Percentiles rank a stretch among this genome's conserved stretches.
These are phyloP conservation scores for Oriolus oriolus DNA, from an alignment of 2,113 vertebrate genomes.

Conservation along the genomic window DNA sequence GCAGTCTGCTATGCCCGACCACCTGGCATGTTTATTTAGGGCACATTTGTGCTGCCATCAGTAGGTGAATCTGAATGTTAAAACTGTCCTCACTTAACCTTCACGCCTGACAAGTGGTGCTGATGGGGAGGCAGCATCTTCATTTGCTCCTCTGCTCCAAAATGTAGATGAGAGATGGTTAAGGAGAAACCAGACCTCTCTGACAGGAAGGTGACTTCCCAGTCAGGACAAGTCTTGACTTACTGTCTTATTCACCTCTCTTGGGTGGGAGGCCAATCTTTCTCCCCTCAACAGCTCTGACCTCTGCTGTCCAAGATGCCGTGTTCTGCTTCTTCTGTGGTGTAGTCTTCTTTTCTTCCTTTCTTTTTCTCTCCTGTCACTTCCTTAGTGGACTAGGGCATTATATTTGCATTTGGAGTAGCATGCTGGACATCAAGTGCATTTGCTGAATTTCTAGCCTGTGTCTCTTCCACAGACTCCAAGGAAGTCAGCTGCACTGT, in stretches of 20 bases:
- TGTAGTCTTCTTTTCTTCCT: not conserved
- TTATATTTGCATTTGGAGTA: not conserved
- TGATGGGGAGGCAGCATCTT: not conserved
- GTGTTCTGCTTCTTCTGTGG: not conserved
- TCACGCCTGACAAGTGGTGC: not conserved
- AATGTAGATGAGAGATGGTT: not conserved
- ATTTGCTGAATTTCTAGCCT: not conserved
- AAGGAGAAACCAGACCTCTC: not conserved
- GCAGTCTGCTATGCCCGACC: not conserved
- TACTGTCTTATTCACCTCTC: not conserved
- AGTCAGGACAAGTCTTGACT: not conserved
- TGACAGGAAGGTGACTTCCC: not conserved
- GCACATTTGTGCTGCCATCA: not conserved
- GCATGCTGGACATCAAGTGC: accelerated
- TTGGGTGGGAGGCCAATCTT: not conserved
- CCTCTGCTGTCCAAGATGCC: not conserved
- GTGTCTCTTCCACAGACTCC: not conserved
- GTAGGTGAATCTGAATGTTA: not conserved
- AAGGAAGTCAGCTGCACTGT: not conserved
- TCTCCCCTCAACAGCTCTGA: not conserved
- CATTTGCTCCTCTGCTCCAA: not conserved
- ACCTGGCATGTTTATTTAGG: not conserved
- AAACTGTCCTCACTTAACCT: not conserved
- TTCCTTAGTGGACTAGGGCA: not conserved
- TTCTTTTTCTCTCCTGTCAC: not conserved